Conservation (phyloP, 2,888 invertebrate genomes). For the Ophion obscuratus region DNA sequence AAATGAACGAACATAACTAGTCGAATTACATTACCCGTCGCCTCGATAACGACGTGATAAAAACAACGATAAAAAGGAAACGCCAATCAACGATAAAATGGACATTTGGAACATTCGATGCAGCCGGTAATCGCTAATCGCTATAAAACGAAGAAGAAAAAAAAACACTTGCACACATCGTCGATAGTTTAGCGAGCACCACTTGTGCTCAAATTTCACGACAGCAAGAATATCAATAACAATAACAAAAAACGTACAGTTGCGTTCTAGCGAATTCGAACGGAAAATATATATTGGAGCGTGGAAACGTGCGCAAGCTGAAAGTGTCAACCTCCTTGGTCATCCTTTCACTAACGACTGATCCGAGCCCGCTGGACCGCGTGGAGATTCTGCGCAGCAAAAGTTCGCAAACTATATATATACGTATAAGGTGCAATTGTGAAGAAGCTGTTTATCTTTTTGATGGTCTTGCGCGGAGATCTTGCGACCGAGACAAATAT, state of each 20-base stretch:
- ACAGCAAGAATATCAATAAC: neutral
- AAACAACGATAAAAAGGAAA: neutral
- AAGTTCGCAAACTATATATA: constrained; percentile 10
- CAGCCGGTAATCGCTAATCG: neutral
- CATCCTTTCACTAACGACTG: constrained; percentile 33
- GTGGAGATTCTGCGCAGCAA: constrained; percentile 11
- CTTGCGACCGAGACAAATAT: neutral
- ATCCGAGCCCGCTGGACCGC: constrained; percentile 14
- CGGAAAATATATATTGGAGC: neutral
- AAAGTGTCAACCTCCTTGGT: constrained; percentile 12
- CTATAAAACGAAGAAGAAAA: neutral
- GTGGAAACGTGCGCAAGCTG: neutral
- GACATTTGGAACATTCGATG: neutral
- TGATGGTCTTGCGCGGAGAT: too few species aligned
- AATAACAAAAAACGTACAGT: neutral
- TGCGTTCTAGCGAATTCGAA: neutral
- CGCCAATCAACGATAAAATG: neutral
- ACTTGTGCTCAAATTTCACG: too few species aligned
- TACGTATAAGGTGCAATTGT: neutral
- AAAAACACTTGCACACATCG: too few species aligned
- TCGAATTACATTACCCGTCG: too few species aligned
- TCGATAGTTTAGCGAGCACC: too few species aligned
- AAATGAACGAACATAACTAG: too few species aligned
- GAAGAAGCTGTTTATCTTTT: neutral
- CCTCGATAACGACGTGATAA: too few species aligned